Conservation (phyloP, 2,113 vertebrate species). For the Zeus faber region DNA sequence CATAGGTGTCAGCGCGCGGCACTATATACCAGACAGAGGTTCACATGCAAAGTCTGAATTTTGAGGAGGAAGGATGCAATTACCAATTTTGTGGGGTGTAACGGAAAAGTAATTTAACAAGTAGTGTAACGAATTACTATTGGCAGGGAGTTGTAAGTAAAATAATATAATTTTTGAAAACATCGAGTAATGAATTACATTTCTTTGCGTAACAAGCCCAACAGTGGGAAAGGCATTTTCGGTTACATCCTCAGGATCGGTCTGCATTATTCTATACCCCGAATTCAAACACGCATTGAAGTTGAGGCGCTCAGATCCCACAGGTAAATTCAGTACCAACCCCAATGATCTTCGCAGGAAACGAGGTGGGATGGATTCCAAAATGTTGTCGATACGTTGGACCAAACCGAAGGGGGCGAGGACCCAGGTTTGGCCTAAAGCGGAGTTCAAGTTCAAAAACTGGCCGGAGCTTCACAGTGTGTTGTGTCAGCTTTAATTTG, state of each 20-base stretch:
- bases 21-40: too few relatives aligned
- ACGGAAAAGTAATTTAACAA: too few relatives aligned
- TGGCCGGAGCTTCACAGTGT: not conserved
- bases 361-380: not conserved
- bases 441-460: not conserved
- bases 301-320: slow-evolving; percentile 16
- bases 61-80: too few relatives aligned
- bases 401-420: slow-evolving; percentile 3
- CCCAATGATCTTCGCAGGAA: not conserved
- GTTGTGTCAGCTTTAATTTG: slow-evolving; percentile 26
- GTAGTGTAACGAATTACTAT: too few relatives aligned
- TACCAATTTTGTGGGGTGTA: too few relatives aligned
- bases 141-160: too few relatives aligned
- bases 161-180: too few relatives aligned
- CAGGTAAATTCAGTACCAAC: not conserved
- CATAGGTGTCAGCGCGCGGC: too few relatives aligned
- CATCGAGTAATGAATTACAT: too few relatives aligned
- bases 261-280: slow-evolving; percentile 68
- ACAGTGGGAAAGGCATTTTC: too few relatives aligned
- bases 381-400: slow-evolving; percentile 1
- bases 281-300: slow-evolving; percentile 36
- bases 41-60: too few relatives aligned
- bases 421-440: not conserved
- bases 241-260: slow-evolving; percentile 58
- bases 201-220: too few relatives aligned